These are phyloP conservation scores for Cosmia pyralina DNA, from an alignment of 2,888 invertebrate species.

Conservation along the genomic window DNA sequence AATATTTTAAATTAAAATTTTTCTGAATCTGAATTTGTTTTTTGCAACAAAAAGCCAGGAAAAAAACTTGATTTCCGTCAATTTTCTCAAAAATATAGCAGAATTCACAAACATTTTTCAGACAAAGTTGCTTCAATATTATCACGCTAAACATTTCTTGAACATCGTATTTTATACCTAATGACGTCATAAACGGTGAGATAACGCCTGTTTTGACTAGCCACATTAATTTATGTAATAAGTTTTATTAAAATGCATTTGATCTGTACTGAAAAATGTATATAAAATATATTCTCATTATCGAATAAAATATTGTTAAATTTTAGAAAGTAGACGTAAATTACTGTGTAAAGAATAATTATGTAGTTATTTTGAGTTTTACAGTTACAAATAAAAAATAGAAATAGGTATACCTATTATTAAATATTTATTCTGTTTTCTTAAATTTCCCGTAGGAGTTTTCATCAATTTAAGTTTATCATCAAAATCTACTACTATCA, in stretches of 20 bases:
- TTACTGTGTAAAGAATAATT: not conserved
- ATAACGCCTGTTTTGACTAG: conserved; percentile 49
- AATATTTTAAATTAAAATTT: no score
- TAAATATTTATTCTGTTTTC: not conserved
- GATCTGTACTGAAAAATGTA: conserved; percentile 18
- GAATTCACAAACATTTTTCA: conserved; percentile 1
- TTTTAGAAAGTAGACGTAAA: conserved; percentile 1
- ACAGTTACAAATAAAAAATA: not conserved
- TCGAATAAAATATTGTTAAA: conserved; percentile 9
- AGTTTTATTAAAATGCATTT: conserved; percentile 53
- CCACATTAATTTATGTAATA: conserved; percentile 44
- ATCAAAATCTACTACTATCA: not conserved
- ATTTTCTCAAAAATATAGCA: not conserved
- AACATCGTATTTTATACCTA: conserved; percentile 48
- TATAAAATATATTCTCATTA: conserved; percentile 4
- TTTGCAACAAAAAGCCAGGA: not conserved
- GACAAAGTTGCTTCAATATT: conserved; percentile 29
- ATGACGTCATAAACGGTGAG: conserved; percentile 56
- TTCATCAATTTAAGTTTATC: no score
- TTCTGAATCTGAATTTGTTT: not conserved
- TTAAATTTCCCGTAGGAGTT: not conserved
- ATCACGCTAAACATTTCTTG: conserved; percentile 32
- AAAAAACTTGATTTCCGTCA: not conserved
- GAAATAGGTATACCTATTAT: not conserved
- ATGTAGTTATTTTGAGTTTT: not conserved